phyloP scores from a whole-genome alignment of 92 coral and sea anemone genomes.

The Actinostola sp. region DNA sequence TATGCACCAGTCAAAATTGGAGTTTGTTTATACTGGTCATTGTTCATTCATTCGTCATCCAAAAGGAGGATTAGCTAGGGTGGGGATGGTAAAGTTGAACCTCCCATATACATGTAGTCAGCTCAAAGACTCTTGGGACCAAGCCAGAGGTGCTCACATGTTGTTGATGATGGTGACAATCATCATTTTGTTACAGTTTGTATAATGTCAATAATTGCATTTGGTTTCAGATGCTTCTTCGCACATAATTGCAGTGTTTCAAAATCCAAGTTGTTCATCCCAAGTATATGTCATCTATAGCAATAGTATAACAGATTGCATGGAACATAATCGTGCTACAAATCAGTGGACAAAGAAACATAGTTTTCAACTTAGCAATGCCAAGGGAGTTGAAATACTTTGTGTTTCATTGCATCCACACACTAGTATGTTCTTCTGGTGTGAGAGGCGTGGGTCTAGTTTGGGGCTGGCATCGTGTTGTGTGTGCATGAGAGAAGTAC shows the following conservation, averaged over 20 bases:
- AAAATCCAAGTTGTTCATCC: constrained; percentile 56
- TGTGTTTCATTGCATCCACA: constrained; percentile 65
- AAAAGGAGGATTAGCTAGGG: too few species aligned
- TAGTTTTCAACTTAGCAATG: constrained; percentile 86
- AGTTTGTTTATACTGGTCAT: too few species aligned
- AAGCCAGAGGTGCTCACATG: too few species aligned
- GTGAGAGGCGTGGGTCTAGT: constrained; percentile 79
- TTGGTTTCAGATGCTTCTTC: constrained; percentile 44
- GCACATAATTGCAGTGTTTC: constrained; percentile 62
- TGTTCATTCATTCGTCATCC: too few species aligned
- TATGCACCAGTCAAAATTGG: too few species aligned
- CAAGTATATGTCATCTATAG: constrained; percentile 62
- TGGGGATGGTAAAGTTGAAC: too few species aligned
- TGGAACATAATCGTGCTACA: constrained; percentile 59
- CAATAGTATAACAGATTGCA: constrained; percentile 75
- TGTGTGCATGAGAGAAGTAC: constrained; percentile 81
- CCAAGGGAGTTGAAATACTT: constrained; percentile 77
- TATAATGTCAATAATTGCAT: neutral
- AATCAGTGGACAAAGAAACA: constrained; percentile 77
- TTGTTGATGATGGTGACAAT: too few species aligned
- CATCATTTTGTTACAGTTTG: neutral
- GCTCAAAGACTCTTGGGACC: too few species aligned
- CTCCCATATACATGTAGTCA: too few species aligned
- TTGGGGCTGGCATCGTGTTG: constrained; percentile 71
- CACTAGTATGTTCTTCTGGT: constrained; percentile 82